phyloP scores from a whole-genome alignment of 2,888 invertebrate genomes.

The Amiota minor region DNA sequence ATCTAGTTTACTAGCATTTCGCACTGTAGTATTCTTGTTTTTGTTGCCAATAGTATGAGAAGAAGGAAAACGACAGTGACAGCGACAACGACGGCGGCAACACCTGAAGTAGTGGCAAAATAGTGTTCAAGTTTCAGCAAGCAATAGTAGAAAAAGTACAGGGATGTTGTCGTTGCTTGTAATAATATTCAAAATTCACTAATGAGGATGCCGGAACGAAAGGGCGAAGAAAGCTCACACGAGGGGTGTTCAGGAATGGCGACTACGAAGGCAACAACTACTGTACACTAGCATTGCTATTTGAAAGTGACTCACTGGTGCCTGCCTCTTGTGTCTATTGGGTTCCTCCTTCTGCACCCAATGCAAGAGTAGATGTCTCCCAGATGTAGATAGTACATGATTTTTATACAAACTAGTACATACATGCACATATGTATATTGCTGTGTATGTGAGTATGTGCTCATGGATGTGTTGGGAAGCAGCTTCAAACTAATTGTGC shows the following conservation, averaged over 20 bases:
- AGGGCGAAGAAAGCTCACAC: neutral
- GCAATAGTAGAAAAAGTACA: conserved; percentile 13
- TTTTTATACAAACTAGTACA: neutral
- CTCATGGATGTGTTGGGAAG: conserved; percentile 43
- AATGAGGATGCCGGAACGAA: conserved; percentile 61
- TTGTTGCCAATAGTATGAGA: conserved; percentile 56
- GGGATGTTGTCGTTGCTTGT: conserved; percentile 56
- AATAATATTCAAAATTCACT: conserved; percentile 69
- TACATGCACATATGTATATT: neutral
- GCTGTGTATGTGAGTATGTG: neutral
- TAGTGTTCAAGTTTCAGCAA: neutral
- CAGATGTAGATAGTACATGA: neutral
- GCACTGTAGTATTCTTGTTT: conserved; percentile 29
- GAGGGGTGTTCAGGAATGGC: neutral
- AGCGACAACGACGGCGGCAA: neutral
- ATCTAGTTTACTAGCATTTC: too few species aligned
- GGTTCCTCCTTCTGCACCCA: too few species aligned
- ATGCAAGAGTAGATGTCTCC: too few species aligned
- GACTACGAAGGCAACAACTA: neutral
- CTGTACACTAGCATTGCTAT: neutral
- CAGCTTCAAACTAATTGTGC: conserved; percentile 72
- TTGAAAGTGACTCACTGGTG: too few species aligned
- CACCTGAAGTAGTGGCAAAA: conserved; percentile 1
- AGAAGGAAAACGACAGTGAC: too few species aligned
- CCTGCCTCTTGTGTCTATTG: too few species aligned